Conservation (phyloP, 2,113 vertebrate species). For the Eurypyga helias region DNA sequence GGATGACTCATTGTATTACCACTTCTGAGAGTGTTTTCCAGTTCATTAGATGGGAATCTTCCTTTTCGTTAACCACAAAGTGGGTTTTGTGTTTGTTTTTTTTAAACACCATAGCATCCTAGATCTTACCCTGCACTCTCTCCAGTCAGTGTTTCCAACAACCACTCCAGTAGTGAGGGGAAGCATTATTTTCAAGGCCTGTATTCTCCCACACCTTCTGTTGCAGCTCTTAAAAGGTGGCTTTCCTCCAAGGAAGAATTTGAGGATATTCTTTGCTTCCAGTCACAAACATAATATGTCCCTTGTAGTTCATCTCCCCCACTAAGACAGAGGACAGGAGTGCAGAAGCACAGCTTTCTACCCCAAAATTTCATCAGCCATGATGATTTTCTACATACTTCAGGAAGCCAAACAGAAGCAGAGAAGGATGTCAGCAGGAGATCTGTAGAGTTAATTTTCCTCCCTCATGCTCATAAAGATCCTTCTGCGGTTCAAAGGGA, state of each 20-base stretch:
- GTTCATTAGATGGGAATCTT: background rate
- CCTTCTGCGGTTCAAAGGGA: background rate
- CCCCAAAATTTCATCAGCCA: background rate
- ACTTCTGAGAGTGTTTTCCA: background rate
- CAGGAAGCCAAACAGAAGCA: background rate
- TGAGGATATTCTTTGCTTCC: constrained; percentile 1
- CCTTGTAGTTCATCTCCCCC: background rate
- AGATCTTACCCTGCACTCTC: background rate
- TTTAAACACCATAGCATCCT: background rate
- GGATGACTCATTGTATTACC: background rate
- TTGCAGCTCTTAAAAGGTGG: background rate
- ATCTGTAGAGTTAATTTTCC: background rate
- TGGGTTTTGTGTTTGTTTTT: background rate
- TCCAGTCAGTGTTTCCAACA: background rate
- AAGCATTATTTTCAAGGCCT: background rate
- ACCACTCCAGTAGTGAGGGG: background rate
- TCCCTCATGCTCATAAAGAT: background rate
- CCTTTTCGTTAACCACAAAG: background rate
- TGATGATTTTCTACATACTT: background rate
- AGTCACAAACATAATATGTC: background rate
- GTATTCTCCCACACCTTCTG: background rate
- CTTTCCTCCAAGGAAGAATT: background rate
- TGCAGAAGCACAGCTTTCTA: background rate
- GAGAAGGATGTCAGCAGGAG: background rate
- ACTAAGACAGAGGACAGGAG: background rate